phyloP scores from a whole-genome alignment of 2,797 vertebrate genomes.

The Schizopygopsis pylzovi region DNA sequence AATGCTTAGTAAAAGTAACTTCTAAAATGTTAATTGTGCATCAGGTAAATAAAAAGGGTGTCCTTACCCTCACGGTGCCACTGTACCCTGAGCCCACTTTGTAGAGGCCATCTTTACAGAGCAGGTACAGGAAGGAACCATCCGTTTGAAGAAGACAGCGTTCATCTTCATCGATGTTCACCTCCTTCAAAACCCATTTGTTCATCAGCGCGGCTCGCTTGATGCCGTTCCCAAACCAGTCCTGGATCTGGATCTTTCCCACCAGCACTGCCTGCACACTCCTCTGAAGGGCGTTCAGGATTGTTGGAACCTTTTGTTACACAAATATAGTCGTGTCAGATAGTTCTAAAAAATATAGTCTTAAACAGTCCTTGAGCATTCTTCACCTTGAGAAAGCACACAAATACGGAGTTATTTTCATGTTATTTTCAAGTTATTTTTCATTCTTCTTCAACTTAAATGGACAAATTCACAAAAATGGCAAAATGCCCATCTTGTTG shows the following conservation, averaged over 20 bases:
- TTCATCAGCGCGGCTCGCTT: conserved; percentile 98
- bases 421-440: neutral
- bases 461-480: neutral
- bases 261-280: conserved; percentile 98
- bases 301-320: conserved; percentile 89
- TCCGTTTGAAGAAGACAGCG: conserved; percentile 97
- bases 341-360: too few species aligned
- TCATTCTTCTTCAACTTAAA: neutral
- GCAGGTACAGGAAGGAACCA: conserved; percentile 95
- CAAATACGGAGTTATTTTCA: neutral
- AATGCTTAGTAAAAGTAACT: neutral
- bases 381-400: neutral
- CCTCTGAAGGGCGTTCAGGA: conserved; percentile 94
- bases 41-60: neutral
- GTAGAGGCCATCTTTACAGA: conserved; percentile 98
- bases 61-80: conserved; percentile 91
- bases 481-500: neutral
- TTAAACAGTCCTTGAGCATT: neutral
- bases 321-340: neutral
- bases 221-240: conserved; percentile 99
- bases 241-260: conserved; percentile 98
- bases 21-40: neutral
- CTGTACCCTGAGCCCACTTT: conserved; percentile 99
- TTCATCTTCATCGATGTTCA: conserved; percentile 94
- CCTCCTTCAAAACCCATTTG: conserved; percentile 95